Percentiles rank a stretch among this genome's conserved stretches.
Evolutionary conservation across 2,888 invertebrate genomes (phyloP).

Genomic region (Folsomia manolachei): DNA sequence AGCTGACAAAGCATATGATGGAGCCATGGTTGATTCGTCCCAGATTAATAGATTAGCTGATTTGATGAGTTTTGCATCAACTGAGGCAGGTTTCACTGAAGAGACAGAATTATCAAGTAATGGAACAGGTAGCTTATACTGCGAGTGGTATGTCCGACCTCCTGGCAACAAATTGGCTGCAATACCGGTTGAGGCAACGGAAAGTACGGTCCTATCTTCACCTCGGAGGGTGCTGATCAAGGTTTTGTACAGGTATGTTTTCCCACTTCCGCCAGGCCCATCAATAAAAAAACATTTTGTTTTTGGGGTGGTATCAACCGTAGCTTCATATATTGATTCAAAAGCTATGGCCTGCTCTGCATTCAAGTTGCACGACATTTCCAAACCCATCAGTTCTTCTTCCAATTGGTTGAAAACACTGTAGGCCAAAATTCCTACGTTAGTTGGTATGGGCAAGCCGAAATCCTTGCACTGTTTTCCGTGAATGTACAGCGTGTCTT

Average conservation of each 20-base stretch:
- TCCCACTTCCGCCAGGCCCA: conserved; percentile 55
- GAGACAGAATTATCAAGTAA: conserved; percentile 12
- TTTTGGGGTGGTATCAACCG: background rate
- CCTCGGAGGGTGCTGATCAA: conserved; percentile 40
- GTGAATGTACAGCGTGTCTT: conserved; percentile 18
- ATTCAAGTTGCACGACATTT: conserved; percentile 2
- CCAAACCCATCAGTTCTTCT: background rate
- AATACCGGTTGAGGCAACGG: conserved; percentile 52
- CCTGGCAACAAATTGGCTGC: conserved; percentile 52
- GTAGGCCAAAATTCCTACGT: no score
- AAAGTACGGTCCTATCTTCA: conserved; percentile 28
- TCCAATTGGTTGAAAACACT: background rate
- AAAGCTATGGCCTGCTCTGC: conserved; percentile 15
- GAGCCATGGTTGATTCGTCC: conserved; percentile 28
- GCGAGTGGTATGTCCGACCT: conserved; percentile 53
- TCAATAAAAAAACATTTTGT: conserved; percentile 52
- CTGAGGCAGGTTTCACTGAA: conserved; percentile 7
- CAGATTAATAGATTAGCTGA: conserved; percentile 20
- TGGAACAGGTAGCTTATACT: conserved; percentile 51
- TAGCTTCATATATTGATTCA: conserved; percentile 7
- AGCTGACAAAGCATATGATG: conserved; percentile 15
- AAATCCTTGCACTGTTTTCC: conserved; percentile 18
- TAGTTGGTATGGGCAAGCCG: conserved; percentile 20
- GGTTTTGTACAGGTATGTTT: conserved; percentile 53
- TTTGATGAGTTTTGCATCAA: background rate